Evolutionary conservation across 1,140 invertebrate species (phyloP).

Genomic region (Helicorthomorpha holstii): DNA sequence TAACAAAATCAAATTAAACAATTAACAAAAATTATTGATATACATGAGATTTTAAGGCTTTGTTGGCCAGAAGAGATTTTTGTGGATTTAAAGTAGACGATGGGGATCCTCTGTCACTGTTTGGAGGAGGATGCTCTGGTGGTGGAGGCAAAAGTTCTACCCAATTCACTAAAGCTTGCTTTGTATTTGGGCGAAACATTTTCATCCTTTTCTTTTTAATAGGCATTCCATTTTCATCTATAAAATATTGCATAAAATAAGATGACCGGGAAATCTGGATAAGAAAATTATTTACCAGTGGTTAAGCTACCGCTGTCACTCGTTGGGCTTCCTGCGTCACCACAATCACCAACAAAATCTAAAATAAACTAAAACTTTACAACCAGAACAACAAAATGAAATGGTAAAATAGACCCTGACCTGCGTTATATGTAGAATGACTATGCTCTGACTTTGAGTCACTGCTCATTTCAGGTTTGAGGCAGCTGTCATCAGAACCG

Average conservation of each 20-base stretch:
- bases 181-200: slow-evolving; percentile 16
- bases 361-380: neutral
- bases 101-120: slow-evolving; percentile 19
- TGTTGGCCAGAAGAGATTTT: slow-evolving; percentile 8
- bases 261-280: slow-evolving; percentile 3
- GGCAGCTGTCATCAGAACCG: slow-evolving; percentile 25
- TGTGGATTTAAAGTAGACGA: slow-evolving; percentile 15
- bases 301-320: slow-evolving; percentile 27
- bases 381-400: neutral
- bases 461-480: slow-evolving; percentile 21
- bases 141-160: slow-evolving; percentile 58
- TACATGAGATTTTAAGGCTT: slow-evolving; percentile 12
- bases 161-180: slow-evolving; percentile 43
- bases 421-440: slow-evolving; percentile 11
- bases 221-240: slow-evolving; percentile 26
- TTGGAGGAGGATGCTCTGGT: slow-evolving; percentile 56
- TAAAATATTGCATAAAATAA: slow-evolving; percentile 10
- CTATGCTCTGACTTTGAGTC: slow-evolving; percentile 20
- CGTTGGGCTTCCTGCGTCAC: slow-evolving; percentile 23
- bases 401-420: neutral
- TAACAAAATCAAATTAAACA: neutral
- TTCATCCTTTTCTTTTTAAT: slow-evolving; percentile 17
- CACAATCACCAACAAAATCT: slow-evolving; percentile 15
- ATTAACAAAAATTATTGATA: neutral
- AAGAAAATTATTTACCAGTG: slow-evolving; percentile 17